phyloP scores from a whole-genome alignment of 2,888 invertebrate species.

The Rosalia funebris region DNA sequence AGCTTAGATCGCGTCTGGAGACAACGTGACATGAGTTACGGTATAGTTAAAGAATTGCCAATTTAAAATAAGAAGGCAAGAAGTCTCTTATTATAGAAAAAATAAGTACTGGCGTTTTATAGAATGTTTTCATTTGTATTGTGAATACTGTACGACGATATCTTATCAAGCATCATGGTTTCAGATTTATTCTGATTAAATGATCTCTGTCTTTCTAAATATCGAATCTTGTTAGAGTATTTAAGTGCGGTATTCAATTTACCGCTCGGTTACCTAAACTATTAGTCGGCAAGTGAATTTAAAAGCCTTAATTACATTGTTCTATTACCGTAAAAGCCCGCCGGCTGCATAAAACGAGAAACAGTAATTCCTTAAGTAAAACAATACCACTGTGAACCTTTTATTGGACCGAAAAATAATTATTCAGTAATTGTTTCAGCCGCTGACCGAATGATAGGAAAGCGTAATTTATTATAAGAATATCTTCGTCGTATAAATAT shows the following conservation, averaged over 20 bases:
- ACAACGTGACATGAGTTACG: too few species aligned
- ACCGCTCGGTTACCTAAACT: constrained; percentile 10
- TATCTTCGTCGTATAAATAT: constrained; percentile 3
- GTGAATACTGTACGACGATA: too few species aligned
- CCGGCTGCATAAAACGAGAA: not conserved
- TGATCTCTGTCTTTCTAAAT: not conserved
- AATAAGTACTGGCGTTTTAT: too few species aligned
- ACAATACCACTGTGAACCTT: constrained; percentile 4
- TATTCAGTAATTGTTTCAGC: constrained; percentile 18
- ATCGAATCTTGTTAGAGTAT: not conserved
- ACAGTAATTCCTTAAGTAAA: not conserved
- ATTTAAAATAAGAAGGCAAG: too few species aligned
- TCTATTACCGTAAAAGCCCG: not conserved
- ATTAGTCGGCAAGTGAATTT: constrained; percentile 5
- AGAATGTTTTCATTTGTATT: too few species aligned
- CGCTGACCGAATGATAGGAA: constrained; percentile 8
- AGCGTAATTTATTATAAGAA: constrained; percentile 8
- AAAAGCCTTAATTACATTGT: constrained; percentile 13
- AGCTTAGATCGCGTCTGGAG: too few species aligned
- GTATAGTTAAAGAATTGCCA: too few species aligned
- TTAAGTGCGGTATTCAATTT: not conserved
- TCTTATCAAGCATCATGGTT: too few species aligned
- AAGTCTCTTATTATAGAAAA: too few species aligned
- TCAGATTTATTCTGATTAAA: too few species aligned
- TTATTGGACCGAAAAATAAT: not conserved